These are phyloP conservation scores for Cheumatopsyche charites DNA, from an alignment of 1,140 invertebrate genomes.

Conservation along the genomic window DNA sequence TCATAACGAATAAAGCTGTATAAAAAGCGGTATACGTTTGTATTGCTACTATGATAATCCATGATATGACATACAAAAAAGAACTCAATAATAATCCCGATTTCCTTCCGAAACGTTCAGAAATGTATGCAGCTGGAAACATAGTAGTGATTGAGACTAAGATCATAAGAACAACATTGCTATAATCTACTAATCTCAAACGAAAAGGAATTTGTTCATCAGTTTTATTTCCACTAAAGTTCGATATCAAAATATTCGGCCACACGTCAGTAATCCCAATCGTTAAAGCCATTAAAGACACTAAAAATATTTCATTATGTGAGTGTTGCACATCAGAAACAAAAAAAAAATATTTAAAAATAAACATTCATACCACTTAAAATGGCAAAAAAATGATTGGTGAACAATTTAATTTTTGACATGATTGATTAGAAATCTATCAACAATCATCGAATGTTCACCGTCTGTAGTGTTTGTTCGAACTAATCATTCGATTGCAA, in stretches of 20 bases:
- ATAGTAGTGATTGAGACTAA: not conserved
- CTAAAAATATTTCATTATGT: too few relatives aligned
- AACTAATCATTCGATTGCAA: too few relatives aligned
- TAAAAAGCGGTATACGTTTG: not conserved
- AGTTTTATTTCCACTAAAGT: not conserved
- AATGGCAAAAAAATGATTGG: too few relatives aligned
- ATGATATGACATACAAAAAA: not conserved
- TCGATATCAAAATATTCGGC: not conserved
- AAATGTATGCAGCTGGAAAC: not conserved
- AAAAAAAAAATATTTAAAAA: too few relatives aligned
- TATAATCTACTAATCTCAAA: too few relatives aligned
- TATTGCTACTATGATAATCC: not conserved
- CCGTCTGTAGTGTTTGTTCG: too few relatives aligned
- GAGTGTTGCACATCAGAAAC: too few relatives aligned
- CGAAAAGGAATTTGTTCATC: not conserved
- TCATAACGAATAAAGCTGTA: not conserved
- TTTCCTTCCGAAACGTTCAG: not conserved
- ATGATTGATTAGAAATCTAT: too few relatives aligned
- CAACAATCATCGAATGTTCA: too few relatives aligned
- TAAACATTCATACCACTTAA: too few relatives aligned
- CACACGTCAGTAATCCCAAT: not conserved
- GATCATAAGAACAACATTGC: too few relatives aligned
- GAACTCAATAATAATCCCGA: not conserved
- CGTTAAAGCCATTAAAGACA: not conserved
- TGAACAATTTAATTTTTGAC: too few relatives aligned